phyloP scores from a whole-genome alignment of 1,140 invertebrate genomes.

The Drosophila melanica region DNA sequence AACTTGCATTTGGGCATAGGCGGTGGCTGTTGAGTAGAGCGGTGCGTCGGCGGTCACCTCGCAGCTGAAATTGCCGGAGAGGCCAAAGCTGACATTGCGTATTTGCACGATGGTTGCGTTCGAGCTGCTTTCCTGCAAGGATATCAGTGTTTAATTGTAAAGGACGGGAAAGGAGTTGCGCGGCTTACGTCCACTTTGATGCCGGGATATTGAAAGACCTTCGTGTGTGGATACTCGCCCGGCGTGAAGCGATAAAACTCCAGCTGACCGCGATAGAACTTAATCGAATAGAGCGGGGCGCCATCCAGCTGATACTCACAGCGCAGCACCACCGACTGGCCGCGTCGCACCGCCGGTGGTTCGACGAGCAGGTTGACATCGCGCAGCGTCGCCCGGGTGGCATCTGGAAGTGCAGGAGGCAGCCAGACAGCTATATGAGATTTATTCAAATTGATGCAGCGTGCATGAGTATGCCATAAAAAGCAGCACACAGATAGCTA shows the following conservation, averaged over 20 bases:
- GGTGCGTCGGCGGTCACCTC: conserved; percentile 93
- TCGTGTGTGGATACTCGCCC: conserved; percentile 87
- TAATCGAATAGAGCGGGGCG: conserved; percentile 90
- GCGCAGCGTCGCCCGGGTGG: conserved; percentile 75
- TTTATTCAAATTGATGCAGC: conserved; percentile 68
- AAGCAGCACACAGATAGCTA: conserved; percentile 19
- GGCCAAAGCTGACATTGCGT: conserved; percentile 88
- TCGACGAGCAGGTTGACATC: conserved; percentile 85
- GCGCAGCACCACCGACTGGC: conserved; percentile 87
- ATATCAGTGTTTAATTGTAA: conserved; percentile 52
- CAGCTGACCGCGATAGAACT: conserved; percentile 90
- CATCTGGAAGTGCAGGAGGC: conserved; percentile 62
- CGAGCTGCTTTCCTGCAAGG: conserved; percentile 87
- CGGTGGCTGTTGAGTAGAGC: conserved; percentile 88
- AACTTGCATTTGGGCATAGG: conserved; percentile 88
- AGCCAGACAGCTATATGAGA: conserved; percentile 30
- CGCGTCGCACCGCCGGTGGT: conserved; percentile 87
- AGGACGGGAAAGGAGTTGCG: background rate
- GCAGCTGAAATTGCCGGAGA: conserved; percentile 93
- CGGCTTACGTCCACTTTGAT: conserved; percentile 91
- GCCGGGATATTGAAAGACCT: conserved; percentile 89
- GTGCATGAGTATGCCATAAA: conserved; percentile 42
- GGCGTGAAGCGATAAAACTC: conserved; percentile 92
- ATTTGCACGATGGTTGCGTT: conserved; percentile 91
- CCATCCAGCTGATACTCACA: conserved; percentile 91